Evolutionary conservation across 2,113 vertebrate genomes (phyloP).

Genomic region (Pelodiscus sinensis): DNA sequence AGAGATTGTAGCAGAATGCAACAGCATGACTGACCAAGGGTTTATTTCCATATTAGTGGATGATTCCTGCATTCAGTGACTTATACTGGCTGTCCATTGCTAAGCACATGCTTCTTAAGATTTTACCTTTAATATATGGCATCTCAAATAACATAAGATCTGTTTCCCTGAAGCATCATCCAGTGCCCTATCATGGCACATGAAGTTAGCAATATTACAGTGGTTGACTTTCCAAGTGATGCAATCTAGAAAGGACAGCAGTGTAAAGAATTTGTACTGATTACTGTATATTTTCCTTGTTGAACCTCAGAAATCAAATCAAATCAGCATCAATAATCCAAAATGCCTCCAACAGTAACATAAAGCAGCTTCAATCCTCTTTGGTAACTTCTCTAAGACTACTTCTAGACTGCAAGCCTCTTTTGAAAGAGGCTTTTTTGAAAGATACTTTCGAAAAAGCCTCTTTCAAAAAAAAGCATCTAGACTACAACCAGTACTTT

Average conservation of each 20-base stretch:
- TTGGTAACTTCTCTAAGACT: not conserved
- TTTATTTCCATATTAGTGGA: too few species aligned
- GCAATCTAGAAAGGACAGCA: not conserved
- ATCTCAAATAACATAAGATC: not conserved
- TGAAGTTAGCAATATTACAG: not conserved
- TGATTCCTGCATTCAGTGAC: too few species aligned
- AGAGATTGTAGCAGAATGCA: too few species aligned
- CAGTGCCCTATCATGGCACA: not conserved
- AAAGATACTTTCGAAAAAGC: too few species aligned
- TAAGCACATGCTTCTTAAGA: too few species aligned
- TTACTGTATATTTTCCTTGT: not conserved
- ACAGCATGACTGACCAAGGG: too few species aligned
- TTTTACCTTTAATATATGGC: not conserved
- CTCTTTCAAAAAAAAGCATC: too few species aligned
- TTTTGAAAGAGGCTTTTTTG: too few species aligned
- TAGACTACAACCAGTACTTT: too few species aligned
- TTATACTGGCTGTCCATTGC: too few species aligned
- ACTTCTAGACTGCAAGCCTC: too few species aligned
- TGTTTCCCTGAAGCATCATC: not conserved
- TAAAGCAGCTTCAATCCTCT: not conserved
- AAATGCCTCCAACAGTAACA: not conserved
- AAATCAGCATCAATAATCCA: not conserved
- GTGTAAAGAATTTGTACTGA: not conserved
- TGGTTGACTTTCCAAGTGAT: not conserved
- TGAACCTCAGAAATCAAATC: not conserved